phyloP scores from a whole-genome alignment of 2,113 vertebrate species.

The Marcusenius ussheri region DNA sequence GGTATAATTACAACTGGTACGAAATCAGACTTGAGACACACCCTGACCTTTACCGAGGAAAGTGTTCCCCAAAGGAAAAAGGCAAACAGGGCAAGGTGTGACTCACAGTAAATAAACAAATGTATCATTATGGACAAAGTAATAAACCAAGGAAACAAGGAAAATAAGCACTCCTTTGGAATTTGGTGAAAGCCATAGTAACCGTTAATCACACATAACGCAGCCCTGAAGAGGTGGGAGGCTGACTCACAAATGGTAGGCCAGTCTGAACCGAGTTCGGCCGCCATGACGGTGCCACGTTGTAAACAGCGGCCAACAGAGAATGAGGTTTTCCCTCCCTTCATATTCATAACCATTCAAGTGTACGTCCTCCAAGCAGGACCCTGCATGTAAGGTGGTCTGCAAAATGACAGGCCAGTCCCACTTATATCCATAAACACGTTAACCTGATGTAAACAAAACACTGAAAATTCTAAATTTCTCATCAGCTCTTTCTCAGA shows the following conservation, averaged over 20 bases:
- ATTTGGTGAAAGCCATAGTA: background rate
- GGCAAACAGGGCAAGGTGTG: background rate
- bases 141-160: background rate
- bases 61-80: background rate
- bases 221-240: background rate
- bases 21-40: background rate
- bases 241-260: background rate
- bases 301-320: slow-evolving; percentile 5
- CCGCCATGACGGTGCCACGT: background rate
- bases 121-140: background rate
- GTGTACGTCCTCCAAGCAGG: background rate
- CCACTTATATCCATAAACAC: background rate
- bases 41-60: background rate
- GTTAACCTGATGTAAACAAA: background rate
- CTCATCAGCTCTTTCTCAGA: background rate
- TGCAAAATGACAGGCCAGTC: background rate
- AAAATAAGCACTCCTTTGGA: background rate
- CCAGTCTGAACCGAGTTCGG: background rate
- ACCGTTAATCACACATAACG: background rate
- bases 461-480: background rate
- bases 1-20: background rate
- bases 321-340: background rate
- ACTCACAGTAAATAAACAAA: slow-evolving; percentile 11
- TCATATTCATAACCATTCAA: background rate
- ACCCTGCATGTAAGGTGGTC: background rate